Base-by-base conservation (phyloP, 1,140 invertebrate genomes). In the Gonioctena quinquepunctata region DNA sequence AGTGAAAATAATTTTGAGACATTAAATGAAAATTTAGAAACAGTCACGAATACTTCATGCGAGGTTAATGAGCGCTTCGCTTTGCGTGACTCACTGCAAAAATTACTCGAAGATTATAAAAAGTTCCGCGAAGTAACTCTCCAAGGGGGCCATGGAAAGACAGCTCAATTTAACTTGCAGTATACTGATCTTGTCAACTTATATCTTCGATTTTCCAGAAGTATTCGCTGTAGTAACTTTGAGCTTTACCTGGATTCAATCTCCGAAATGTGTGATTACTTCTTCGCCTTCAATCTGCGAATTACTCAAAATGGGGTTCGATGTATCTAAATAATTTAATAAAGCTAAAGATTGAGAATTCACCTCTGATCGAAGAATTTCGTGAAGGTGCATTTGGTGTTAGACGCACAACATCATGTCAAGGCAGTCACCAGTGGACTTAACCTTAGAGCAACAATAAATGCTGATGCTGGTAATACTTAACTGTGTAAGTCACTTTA, bases 251-350 rank as follows among this genome's bases (percentile, higher is more conserved):
- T 76, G 11, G 66, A 76, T 67, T 76, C 52, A 26, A 61, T 78
- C 26, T 72, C 33, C 27, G 67, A 80, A 67, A 76, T 80, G 60
- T 61, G 65, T 18, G 69, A 73, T 70, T 69, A 72, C 23, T 80
- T 81, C 64, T 81, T 81, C 62, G 59, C 65, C 5, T 70, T 78
- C 23, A 79, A 81, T 66, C 79, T 75, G 26, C 61, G 19, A 80
- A 80, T 66, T 78, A 80, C 66, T 62, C 75, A 2, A 66, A 69
- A 62, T 80, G 73, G 75, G 25, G 60, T 27, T 33, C 69, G 0
- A 28, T 28, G 61, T 79, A 74, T 60, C 42, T 69, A 16, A 67
- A 57, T 16, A 76, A 77, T 61, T 62, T 73, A 50, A 50, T 69
- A 8, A 68, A 71, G 23, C 4, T 75, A 18, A 42, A 68, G 7